Conservation (phyloP, 2,113 vertebrate genomes). For the Dromaius novaehollandiae region DNA sequence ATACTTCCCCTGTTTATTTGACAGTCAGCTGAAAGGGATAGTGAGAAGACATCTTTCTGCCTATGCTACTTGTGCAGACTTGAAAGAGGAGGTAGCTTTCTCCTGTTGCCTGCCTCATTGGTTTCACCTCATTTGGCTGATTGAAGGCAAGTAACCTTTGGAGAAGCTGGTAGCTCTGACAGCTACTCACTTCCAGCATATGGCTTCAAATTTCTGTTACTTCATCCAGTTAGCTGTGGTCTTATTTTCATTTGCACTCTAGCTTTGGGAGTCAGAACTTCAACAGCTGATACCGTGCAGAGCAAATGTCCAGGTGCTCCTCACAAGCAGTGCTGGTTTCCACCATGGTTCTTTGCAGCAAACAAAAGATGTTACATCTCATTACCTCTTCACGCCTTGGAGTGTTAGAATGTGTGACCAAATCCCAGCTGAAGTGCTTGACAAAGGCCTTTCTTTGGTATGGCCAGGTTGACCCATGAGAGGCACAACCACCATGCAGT, state of each 20-base stretch:
- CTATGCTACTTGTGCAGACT: background rate
- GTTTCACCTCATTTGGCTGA: background rate
- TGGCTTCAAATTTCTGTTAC: background rate
- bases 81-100: background rate
- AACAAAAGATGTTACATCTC: background rate
- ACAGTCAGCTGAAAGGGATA: background rate
- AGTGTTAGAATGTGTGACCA: background rate
- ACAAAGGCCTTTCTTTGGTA: background rate
- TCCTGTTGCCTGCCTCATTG: background rate
- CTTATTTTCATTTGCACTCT: background rate
- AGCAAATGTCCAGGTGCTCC: background rate
- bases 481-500: background rate
- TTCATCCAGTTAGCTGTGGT: background rate
- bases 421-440: background rate
- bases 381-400: background rate
- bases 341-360: background rate
- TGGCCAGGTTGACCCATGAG: background rate
- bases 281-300: background rate
- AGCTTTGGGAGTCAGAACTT: background rate
- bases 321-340: background rate
- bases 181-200: background rate
- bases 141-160: background rate
- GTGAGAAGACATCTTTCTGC: background rate
- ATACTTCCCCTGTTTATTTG: background rate
- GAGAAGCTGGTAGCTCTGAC: background rate